Evolutionary conservation across 2,888 invertebrate species (phyloP), one percentile per base, ranked within the genome.

Genomic region (Beris chalybata): DNA sequence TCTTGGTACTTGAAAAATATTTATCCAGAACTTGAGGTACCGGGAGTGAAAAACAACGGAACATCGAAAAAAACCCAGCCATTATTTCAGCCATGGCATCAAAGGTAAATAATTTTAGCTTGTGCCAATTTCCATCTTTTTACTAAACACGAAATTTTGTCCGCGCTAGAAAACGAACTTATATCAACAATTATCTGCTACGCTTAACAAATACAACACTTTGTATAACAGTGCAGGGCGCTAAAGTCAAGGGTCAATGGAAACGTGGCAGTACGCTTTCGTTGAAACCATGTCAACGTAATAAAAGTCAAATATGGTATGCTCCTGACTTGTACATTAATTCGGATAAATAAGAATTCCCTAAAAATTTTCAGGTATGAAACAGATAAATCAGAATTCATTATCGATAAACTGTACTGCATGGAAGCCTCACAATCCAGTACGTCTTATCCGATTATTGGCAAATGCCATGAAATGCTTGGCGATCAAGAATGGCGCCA

Each of bases 401-500:
- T 95, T 11, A 81, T 97, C 64, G 91, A 91, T 0, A 89, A 93
- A 70, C 82, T 92, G 43, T 81, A 96, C 11, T 96, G 97, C 75
- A 79, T 98, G 72, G 95, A 97, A 80, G 89, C 91, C 0, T 84
- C 85, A 69, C 74, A 78, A 3, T 74, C 74, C 44, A 82, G 81
- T 38, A 81, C 83, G 11, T 78, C 83, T 56, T 82, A 83, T 56
- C 93, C 95, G 0, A 83, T 87, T 65, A 82, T 97, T 9, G 88
- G 91, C 72, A 97, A 97, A 80, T 97, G 97, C 75, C 96, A 96
- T 75, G 94, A 93, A 78, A 89, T 93, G 83, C 90, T 92, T 11
- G 93, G 92, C 0, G 87, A 91, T 71, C 97, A 97, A 80, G 93
- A 94, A 75, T 98, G 97, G 97, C 89, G 88, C 63, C 90, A 92